Evolutionary conservation across 2,888 invertebrate genomes (phyloP), one percentile per base, ranked within the genome.

Genomic region (Ectobius pallidus): DNA sequence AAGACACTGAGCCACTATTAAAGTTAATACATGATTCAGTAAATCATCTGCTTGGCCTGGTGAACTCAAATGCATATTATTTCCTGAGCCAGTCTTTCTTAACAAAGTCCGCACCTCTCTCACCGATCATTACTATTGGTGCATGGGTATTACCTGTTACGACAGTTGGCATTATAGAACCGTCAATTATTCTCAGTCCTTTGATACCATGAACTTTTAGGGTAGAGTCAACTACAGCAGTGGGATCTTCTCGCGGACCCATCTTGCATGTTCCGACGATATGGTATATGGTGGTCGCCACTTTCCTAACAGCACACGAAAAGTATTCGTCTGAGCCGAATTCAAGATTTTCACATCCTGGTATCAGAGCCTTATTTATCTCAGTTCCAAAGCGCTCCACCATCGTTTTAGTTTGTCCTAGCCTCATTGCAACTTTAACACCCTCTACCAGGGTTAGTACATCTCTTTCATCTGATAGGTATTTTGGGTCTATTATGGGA

Each of bases 121-220:
- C 95, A 0, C 90, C 95, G 42, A 95, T 93, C 95, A 95, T 95
- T 67, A 95, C 93, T 18, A 91, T 91, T 0, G 95, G 94, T 0
- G 95, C 96, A 81, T 95, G 95, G 0, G 95, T 95, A 80, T 96
- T 95, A 9, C 95, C 95, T 79, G 94, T 93, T 32, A 91, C 91
- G 77, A 95, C 93, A 1, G 91, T 91, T 0, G 95, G 95, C 94
- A 95, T 95, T 77, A 95, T 90, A 78, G 93, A 93, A 39, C 93
- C 94, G 80, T 95, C 95, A 77, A 94, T 91, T 18, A 95, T 93
- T 75, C 95, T 86, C 27, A 96, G 84, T 14, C 93, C 92, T 69
- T 88, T 84, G 0, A 96, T 84, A 1, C 95, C 95, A 78, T 94
- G 89, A 0, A 76, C 93, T 61, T 88, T 85, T 55, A 95, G 82